A percentile compares a stretch with the other conserved stretches of the same genome.
phyloP scores from a whole-genome alignment of 2,797 vertebrate species.

The Bucorvus abyssinicus region DNA sequence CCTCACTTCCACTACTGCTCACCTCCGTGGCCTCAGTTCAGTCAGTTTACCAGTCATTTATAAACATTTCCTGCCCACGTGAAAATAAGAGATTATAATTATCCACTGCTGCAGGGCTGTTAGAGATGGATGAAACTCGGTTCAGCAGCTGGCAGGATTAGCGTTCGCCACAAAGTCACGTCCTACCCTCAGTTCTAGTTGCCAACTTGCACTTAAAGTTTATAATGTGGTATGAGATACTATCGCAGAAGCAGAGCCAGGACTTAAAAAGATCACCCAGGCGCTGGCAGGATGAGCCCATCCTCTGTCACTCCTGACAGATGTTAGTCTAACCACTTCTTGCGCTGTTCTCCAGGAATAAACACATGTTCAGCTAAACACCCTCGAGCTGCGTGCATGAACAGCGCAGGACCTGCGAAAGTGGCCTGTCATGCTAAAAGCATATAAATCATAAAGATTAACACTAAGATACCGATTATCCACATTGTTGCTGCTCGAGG shows the following conservation, averaged over 20 bases:
- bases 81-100: neutral
- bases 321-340: neutral
- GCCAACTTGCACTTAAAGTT: neutral
- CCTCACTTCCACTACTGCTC: neutral
- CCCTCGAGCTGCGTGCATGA: neutral
- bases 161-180: neutral
- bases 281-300: neutral
- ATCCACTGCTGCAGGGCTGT: neutral
- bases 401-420: neutral
- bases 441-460: slow-evolving; percentile 5
- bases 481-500: neutral
- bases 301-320: neutral
- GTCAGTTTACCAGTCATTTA: neutral
- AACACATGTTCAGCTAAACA: neutral
- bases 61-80: neutral
- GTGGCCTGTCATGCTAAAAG: slow-evolving; percentile 25
- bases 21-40: neutral
- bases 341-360: neutral
- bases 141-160: neutral
- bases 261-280: neutral
- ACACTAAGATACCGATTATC: neutral
- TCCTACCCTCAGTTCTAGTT: neutral
- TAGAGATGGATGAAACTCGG: neutral
- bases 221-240: neutral
- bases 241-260: neutral